phyloP scores from a whole-genome alignment of 2,797 vertebrate species.

The Australoheros facetus region DNA sequence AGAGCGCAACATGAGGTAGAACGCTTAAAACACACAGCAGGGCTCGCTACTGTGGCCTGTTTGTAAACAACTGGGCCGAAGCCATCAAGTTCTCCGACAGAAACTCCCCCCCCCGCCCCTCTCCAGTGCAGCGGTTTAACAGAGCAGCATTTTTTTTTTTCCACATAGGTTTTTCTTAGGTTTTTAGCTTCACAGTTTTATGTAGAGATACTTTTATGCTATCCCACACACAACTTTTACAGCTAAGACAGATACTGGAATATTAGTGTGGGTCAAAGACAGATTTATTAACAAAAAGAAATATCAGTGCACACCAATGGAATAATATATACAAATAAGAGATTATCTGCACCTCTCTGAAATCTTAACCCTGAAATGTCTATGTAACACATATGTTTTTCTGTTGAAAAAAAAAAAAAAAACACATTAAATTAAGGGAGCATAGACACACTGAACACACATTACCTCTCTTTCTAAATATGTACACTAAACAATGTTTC shows the following conservation, averaged over 20 bases:
- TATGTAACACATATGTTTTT: conserved; percentile 28
- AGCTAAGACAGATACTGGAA: conserved; percentile 2
- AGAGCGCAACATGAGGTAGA: conserved; percentile 80
- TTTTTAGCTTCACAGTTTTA: conserved; percentile 26
- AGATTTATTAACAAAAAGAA: conserved; percentile 11
- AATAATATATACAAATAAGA: conserved; percentile 17
- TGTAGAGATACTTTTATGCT: background rate
- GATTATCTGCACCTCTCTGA: conserved; percentile 24
- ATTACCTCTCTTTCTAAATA: conserved; percentile 67
- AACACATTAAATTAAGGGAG: conserved; percentile 30
- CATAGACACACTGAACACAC: conserved; percentile 77
- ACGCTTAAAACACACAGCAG: conserved; percentile 22
- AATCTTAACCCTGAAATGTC: conserved; percentile 44
- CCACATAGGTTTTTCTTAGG: conserved; percentile 31
- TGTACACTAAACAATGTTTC: conserved; percentile 43
- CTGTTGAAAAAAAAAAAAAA: conserved; percentile 7
- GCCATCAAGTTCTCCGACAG: conserved; percentile 37
- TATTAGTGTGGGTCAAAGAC: conserved; percentile 37
- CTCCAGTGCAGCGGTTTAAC: conserved; percentile 51
- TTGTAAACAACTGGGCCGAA: conserved; percentile 47
- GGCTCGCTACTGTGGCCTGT: conserved; percentile 26
- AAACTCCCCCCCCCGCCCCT: conserved; percentile 1
- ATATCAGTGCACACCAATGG: conserved; percentile 40
- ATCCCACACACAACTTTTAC: conserved; percentile 1
- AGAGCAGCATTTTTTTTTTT: conserved; percentile 32